Percentiles rank a stretch among this genome's conserved stretches.
Conservation (phyloP, 2,113 vertebrate species). For the Scytalopus superciliaris region DNA sequence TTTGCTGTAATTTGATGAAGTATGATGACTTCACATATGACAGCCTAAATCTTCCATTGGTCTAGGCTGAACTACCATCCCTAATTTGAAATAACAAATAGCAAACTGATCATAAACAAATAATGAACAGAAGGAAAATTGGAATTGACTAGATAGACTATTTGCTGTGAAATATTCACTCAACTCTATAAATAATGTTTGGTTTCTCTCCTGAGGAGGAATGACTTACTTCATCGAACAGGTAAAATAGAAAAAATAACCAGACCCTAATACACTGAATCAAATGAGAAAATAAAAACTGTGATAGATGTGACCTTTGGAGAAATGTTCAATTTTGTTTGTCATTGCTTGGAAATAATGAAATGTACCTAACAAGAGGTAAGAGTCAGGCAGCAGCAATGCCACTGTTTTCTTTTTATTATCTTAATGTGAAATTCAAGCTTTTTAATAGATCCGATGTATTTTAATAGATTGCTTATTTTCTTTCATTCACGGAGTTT, state of each 20-base stretch:
- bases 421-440: neutral
- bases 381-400: slow-evolving; percentile 20
- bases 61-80: neutral
- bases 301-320: slow-evolving; percentile 71
- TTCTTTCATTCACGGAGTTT: neutral
- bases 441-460: neutral
- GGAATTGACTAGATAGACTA: slow-evolving; percentile 7
- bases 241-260: slow-evolving; percentile 38
- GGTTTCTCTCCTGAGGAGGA: slow-evolving; percentile 2
- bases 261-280: slow-evolving; percentile 36
- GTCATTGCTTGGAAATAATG: slow-evolving; percentile 50
- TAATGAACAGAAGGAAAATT: slow-evolving; percentile 2
- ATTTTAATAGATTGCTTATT: slow-evolving; percentile 9
- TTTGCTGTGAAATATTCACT: slow-evolving; percentile 34
- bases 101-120: slow-evolving; percentile 43
- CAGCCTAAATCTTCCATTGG: neutral
- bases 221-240: neutral
- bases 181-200: slow-evolving; percentile 17
- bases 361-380: neutral
- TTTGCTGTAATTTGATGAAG: slow-evolving; percentile 3
- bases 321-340: slow-evolving; percentile 62
- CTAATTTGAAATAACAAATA: slow-evolving; percentile 33
- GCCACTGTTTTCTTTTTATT: neutral
- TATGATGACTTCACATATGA: neutral
- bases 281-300: slow-evolving; percentile 65